Evolutionary conservation across 2,113 vertebrate species (phyloP).

Genomic region (Centropristis striata): DNA sequence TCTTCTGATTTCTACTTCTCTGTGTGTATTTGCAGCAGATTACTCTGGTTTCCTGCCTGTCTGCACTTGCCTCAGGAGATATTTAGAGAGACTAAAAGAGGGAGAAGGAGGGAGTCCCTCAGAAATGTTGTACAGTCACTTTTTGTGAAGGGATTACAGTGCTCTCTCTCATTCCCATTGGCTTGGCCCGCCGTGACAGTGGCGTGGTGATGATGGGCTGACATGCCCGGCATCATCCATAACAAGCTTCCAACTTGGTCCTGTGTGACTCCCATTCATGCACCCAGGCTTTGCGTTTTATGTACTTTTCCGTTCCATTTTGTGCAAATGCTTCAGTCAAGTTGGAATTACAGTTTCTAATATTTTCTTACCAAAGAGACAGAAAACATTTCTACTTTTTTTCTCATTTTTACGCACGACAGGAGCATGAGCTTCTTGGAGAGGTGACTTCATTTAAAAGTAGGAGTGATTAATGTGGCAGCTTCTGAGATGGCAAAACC

Average conservation of each 20-base stretch:
- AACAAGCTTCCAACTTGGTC: slow-evolving; percentile 89
- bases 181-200: slow-evolving; percentile 81
- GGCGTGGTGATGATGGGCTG: slow-evolving; percentile 88
- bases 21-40: slow-evolving; percentile 7
- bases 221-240: slow-evolving; percentile 83
- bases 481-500: slow-evolving; percentile 90
- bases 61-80: slow-evolving; percentile 30
- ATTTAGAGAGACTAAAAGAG: slow-evolving; percentile 39
- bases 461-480: slow-evolving; percentile 35
- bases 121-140: slow-evolving; percentile 59
- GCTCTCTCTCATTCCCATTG: slow-evolving; percentile 72
- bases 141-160: slow-evolving; percentile 74
- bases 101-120: slow-evolving; percentile 50
- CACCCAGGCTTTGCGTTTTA: slow-evolving; percentile 58
- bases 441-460: slow-evolving; percentile 27
- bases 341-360: slow-evolving; percentile 9
- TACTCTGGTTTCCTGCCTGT: slow-evolving; percentile 15
- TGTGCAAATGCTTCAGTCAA: slow-evolving; percentile 26
- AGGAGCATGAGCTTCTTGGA: slow-evolving; percentile 48
- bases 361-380: slow-evolving; percentile 7
- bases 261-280: slow-evolving; percentile 81
- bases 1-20: slow-evolving; percentile 3
- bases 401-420: slow-evolving; percentile 52
- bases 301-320: slow-evolving; percentile 37
- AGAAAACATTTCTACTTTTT: slow-evolving; percentile 12